Base-by-base conservation (phyloP, 2,888 invertebrate genomes). In the Lycophotia porphyrea region DNA sequence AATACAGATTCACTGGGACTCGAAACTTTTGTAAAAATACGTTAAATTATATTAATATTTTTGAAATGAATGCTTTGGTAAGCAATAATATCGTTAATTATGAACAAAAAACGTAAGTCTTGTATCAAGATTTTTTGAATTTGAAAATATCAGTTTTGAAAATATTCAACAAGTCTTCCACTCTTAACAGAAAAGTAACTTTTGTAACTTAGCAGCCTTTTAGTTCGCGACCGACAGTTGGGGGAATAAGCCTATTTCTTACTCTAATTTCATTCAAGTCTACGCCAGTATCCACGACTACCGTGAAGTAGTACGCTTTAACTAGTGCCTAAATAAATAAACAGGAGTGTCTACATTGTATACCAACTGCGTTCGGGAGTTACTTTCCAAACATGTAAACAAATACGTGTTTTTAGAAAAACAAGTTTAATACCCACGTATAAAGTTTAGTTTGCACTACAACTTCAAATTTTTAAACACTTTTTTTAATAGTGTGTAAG, bases 241-340 rank as follows among this genome's bases (percentile, higher is more conserved):
- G 36, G 70, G 58, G 79, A 88, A 81, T 92, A 90, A 91, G 91
- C 90, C 87, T 90, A 89, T 91, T 93, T 87, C 89, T 88, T 89
- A 82, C 83, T 88, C 84, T 90, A 89, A 93, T 91, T 92, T 91
- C 84, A 90, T 91, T 91, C 83, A 80, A 89, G 87, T 74, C 85
- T 84, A 80, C 68, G 72, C 78, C 83, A 86, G 87, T 88, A 88
- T 88, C 85, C 87, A 88, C 85, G 84, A 77, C 74, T 82, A 65
- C 84, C 73, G 78, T 76, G 77, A 81, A 82, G 52, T 73, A 80
- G 77, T 75, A 80, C 88, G 76, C 76, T 85, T 88, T 82, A 84
- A 88, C 87, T 87, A 82, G 63, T 77, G 67, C 74, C 74, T 87
- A 87, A 90, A 88, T 89, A 88, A 89, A 88, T 84, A 84, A 85